Evolutionary conservation across 1,140 invertebrate genomes (phyloP), one percentile per base, ranked within the genome.

Genomic region (Paralvinella palmiformis): DNA sequence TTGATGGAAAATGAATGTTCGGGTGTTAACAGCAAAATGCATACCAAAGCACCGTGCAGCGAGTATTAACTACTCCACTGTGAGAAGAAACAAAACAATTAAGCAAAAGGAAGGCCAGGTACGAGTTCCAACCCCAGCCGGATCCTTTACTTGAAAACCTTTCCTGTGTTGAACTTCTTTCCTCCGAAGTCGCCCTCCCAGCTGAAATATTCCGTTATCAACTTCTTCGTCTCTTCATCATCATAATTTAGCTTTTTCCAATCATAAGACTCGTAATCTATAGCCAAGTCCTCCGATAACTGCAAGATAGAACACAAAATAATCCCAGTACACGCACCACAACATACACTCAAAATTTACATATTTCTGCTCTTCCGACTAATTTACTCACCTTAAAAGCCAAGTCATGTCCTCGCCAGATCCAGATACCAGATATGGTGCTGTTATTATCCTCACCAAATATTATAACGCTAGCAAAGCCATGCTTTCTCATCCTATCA

Each of bases 81-180:
- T n/a, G n/a, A n/a, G n/a, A n/a, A n/a, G n/a, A n/a, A n/a, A n/a
- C n/a, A n/a, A n/a, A n/a, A n/a, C n/a, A n/a, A n/a, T n/a, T n/a
- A n/a, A n/a, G n/a, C n/a, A n/a, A n/a, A n/a, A n/a, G n/a, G n/a
- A n/a, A n/a, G n/a, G n/a, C n/a, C n/a, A n/a, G n/a, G n/a, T n/a
- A n/a, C n/a, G n/a, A n/a, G n/a, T n/a, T n/a, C n/a, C n/a, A n/a
- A n/a, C n/a, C n/a, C n/a, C n/a, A n/a, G n/a, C n/a, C n/a, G n/a
- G n/a, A n/a, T n/a, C n/a, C n/a, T 15, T 91, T 89, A 99, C 85
- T 99, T 99, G 85, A 98, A 99, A 79, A 98, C 94, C 85, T 99
- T 99, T 81, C 96, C 96, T 85, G 98, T 91, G 81, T 96, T 97
- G 85, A 98, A 96, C 79, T 90, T 88, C 72, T 94, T 88, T 62